Percentiles rank a stretch among this genome's conserved stretches.
phyloP scores from a whole-genome alignment of 1,140 invertebrate genomes.

The Trichonephila clavipes region DNA sequence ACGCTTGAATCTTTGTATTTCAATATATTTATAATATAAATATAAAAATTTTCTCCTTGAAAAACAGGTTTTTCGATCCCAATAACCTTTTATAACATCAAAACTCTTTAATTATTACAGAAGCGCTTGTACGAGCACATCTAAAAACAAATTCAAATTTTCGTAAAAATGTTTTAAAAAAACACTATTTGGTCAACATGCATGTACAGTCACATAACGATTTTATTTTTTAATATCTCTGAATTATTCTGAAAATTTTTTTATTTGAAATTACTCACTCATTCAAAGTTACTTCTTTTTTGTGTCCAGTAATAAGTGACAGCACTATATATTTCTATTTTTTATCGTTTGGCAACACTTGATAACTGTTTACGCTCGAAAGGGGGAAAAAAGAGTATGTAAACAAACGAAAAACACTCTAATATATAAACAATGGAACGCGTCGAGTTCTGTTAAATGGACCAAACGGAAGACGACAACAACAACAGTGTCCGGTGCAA shows the following conservation, averaged over 20 bases:
- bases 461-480: not conserved
- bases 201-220: not conserved
- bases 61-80: too few species aligned
- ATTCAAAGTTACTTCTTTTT: not conserved
- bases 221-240: not conserved
- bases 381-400: not conserved
- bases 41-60: too few species aligned
- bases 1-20: too few species aligned
- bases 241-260: not conserved
- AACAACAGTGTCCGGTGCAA: conserved; percentile 4
- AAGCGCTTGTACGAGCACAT: not conserved
- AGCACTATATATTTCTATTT: not conserved
- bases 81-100: not conserved
- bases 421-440: not conserved
- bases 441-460: not conserved
- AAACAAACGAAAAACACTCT: not conserved
- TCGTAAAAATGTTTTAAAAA: not conserved
- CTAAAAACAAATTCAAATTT: not conserved
- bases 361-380: not conserved
- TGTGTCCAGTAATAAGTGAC: not conserved
- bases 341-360: not conserved
- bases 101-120: not conserved
- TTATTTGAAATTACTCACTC: not conserved
- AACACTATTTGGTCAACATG: not conserved
- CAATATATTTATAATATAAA: too few species aligned